These are phyloP conservation scores for Trissoscelio sp. DNA, from an alignment of 2,888 invertebrate genomes.

Conservation along the genomic window DNA sequence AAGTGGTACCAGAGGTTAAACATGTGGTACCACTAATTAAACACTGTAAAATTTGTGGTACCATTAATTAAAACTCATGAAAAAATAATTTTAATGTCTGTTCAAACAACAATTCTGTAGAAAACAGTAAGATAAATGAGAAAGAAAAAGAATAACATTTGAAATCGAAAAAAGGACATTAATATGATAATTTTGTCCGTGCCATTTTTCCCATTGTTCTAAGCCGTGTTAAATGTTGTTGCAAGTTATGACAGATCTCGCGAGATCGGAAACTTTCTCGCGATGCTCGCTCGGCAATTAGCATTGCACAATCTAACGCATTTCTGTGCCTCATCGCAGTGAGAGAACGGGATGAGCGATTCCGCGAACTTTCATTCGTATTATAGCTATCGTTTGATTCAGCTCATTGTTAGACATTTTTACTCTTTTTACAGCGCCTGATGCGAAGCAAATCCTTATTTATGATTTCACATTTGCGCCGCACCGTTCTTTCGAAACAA, in stretches of 20 bases:
- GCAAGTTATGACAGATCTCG: conserved; percentile 69
- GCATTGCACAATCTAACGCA: conserved; percentile 70
- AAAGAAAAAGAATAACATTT: neutral
- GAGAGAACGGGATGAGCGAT: conserved; percentile 59
- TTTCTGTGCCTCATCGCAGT: conserved; percentile 39
- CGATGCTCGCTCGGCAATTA: conserved; percentile 69
- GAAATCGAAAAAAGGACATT: neutral
- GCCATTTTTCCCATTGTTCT: conserved; percentile 25
- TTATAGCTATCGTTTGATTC: conserved; percentile 62
- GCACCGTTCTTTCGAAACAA: conserved; percentile 43
- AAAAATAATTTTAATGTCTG: too few relatives aligned
- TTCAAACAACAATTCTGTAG: too few relatives aligned
- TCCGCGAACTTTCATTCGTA: conserved; percentile 63
- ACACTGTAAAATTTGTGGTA: too few relatives aligned
- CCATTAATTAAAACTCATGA: too few relatives aligned
- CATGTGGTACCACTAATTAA: too few relatives aligned
- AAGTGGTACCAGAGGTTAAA: too few relatives aligned
- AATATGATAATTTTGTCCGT: conserved; percentile 8
- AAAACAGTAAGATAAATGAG: too few relatives aligned
- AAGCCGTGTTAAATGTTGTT: conserved; percentile 31
- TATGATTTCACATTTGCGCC: conserved; percentile 57
- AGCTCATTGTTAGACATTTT: conserved; percentile 65
- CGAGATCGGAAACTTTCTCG: conserved; percentile 70
- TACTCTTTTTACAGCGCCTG: conserved; percentile 41
- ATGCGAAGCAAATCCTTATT: conserved; percentile 59